Percentiles rank a stretch among this genome's conserved stretches.
phyloP scores from a whole-genome alignment of 2,113 vertebrate genomes.

The Syngnathus typhle region DNA sequence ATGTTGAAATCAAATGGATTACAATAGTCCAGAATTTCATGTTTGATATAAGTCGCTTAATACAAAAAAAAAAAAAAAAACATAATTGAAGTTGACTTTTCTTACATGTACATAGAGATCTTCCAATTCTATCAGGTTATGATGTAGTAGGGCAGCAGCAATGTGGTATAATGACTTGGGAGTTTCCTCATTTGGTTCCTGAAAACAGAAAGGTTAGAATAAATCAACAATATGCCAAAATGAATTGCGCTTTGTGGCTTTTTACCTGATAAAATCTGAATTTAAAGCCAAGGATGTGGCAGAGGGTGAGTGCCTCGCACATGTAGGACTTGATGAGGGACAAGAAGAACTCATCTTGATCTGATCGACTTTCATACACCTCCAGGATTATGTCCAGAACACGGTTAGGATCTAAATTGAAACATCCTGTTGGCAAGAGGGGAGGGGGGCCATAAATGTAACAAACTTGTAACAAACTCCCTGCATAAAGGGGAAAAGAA shows the following conservation, averaged over 20 bases:
- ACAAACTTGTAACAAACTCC: neutral
- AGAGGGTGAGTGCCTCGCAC: constrained; percentile 97
- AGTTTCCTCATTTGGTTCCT: constrained; percentile 96
- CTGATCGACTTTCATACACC: constrained; percentile 92
- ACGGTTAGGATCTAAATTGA: constrained; percentile 98
- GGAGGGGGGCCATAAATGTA: neutral
- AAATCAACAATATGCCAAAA: neutral
- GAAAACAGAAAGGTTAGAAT: constrained; percentile 19
- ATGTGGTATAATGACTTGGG: constrained; percentile 94
- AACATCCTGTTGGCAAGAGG: constrained; percentile 77
- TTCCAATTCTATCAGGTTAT: constrained; percentile 93
- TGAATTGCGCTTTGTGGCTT: neutral
- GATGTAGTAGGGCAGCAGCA: constrained; percentile 91
- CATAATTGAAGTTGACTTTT: neutral
- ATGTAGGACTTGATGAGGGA: constrained; percentile 96
- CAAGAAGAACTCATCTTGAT: constrained; percentile 94
- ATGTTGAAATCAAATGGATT: neutral
- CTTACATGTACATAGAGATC: constrained; percentile 98
- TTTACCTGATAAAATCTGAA: constrained; percentile 98
- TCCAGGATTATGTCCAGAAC: constrained; percentile 97
- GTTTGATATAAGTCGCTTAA: neutral
- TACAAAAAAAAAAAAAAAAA: too few relatives aligned
- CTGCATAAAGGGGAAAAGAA: neutral
- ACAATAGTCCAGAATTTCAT: neutral
- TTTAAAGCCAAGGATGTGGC: constrained; percentile 98